Evolutionary conservation across 2,888 invertebrate species (phyloP).

Genomic region (Caenorhabditis macrosperma): DNA sequence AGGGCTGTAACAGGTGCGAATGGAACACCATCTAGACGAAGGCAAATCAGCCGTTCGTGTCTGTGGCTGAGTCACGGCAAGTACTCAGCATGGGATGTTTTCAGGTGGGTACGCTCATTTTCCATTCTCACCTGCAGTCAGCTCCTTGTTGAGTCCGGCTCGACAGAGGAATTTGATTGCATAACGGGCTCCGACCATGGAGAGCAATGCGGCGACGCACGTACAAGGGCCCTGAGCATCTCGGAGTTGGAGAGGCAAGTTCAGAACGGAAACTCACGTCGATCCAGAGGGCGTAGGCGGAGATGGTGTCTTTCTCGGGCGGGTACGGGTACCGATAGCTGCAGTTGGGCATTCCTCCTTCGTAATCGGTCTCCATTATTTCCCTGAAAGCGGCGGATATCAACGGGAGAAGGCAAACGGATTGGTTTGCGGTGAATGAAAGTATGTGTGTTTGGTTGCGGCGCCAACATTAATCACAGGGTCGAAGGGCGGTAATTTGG

Average conservation of each 20-base stretch:
- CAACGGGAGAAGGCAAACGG: background rate
- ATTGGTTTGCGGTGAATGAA: constrained; percentile 16
- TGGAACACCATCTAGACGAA: constrained; percentile 8
- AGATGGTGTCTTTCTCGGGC: constrained; percentile 56
- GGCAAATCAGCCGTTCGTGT: background rate
- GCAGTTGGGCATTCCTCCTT: constrained; percentile 64
- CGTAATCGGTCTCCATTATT: constrained; percentile 56
- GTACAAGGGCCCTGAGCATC: constrained; percentile 73
- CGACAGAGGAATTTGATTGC: constrained; percentile 74
- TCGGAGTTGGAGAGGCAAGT: background rate
- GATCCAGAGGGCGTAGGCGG: constrained; percentile 65
- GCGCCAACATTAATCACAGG: constrained; percentile 36
- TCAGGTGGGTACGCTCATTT: background rate
- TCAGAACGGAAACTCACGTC: constrained; percentile 48
- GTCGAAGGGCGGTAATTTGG: constrained; percentile 48
- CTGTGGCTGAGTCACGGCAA: background rate
- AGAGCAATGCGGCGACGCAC: constrained; percentile 73
- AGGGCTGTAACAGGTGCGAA: constrained; percentile 61
- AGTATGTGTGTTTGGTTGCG: constrained; percentile 13
- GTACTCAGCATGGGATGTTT: background rate
- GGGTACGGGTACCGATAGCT: constrained; percentile 69
- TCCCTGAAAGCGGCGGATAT: constrained; percentile 37
- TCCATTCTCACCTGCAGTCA: constrained; percentile 73
- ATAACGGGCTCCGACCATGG: constrained; percentile 74
- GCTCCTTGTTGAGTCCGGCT: constrained; percentile 75